Percentiles rank a stretch among this genome's conserved stretches.
phyloP scores from a whole-genome alignment of 2,113 vertebrate species.

The Andinoacara biseriatus region DNA sequence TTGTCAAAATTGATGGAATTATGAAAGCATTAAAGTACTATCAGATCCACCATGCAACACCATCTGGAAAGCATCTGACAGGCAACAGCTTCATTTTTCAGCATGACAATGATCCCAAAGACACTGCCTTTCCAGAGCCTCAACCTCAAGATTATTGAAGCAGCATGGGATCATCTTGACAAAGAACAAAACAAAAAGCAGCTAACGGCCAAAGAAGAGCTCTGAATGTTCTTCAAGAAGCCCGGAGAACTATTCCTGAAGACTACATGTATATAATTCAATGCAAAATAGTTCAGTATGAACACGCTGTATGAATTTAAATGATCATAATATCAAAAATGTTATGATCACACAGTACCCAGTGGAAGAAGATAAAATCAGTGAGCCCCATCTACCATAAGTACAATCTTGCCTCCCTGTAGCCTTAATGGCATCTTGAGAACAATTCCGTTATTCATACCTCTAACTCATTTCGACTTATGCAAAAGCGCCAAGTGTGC shows the following conservation, averaged over 20 bases:
- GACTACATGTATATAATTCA: background rate
- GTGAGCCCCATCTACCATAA: background rate
- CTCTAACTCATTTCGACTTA: background rate
- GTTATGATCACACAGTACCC: background rate
- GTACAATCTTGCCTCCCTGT: conserved; percentile 20
- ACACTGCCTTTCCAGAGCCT: background rate
- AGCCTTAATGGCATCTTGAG: conserved; percentile 25
- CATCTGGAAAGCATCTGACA: background rate
- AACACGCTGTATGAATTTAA: background rate
- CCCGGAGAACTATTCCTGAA: background rate
- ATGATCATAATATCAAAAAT: background rate
- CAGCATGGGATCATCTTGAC: background rate
- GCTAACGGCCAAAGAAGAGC: background rate
- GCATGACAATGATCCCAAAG: background rate
- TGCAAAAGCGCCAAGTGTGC: background rate
- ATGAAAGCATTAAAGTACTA: too few species aligned
- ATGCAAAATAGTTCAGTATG: background rate
- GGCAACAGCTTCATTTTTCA: too few species aligned
- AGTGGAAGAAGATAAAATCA: background rate
- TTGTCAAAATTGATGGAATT: too few species aligned
- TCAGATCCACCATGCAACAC: background rate
- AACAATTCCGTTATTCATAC: conserved; percentile 61
- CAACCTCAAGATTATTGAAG: background rate
- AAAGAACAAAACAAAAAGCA: background rate
- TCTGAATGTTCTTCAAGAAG: too few species aligned